Percentiles rank a stretch among this genome's conserved stretches.
Evolutionary conservation across 2,888 invertebrate species (phyloP).

Genomic region (Hydroisotoma schaefferi): DNA sequence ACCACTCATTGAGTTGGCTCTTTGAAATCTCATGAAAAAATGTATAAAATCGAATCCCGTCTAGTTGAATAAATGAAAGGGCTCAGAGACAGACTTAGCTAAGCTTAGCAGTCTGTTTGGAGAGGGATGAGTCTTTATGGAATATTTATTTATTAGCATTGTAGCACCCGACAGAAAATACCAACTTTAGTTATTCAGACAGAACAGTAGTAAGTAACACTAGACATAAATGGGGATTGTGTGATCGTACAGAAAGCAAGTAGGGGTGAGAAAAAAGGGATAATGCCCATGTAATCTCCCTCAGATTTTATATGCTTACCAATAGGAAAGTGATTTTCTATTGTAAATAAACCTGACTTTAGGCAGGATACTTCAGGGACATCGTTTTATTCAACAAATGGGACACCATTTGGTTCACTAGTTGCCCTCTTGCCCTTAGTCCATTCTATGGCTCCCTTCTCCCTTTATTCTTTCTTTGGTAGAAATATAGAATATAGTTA

Average conservation of each 20-base stretch:
- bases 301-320: slow-evolving; percentile 13
- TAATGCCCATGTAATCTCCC: slow-evolving; percentile 36
- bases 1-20: neutral
- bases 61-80: neutral
- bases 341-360: slow-evolving; percentile 13
- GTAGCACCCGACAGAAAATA: neutral
- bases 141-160: neutral
- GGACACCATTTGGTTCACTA: slow-evolving; percentile 13
- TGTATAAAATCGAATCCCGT: no score
- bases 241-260: slow-evolving; percentile 16
- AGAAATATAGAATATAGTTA: no score
- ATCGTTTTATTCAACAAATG: slow-evolving; percentile 9
- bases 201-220: no score
- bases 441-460: neutral
- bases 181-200: no score
- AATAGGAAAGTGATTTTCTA: slow-evolving; percentile 10
- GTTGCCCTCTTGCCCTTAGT: neutral
- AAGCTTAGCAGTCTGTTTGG: neutral
- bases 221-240: no score
- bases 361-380: slow-evolving; percentile 5
- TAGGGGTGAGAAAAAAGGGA: slow-evolving; percentile 38
- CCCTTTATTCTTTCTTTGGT: neutral
- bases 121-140: neutral
- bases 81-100: no score
- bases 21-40: no score